These are phyloP conservation scores for Poeciliopsis infans DNA, from an alignment of 2,797 vertebrate species.

Conservation along the genomic window DNA sequence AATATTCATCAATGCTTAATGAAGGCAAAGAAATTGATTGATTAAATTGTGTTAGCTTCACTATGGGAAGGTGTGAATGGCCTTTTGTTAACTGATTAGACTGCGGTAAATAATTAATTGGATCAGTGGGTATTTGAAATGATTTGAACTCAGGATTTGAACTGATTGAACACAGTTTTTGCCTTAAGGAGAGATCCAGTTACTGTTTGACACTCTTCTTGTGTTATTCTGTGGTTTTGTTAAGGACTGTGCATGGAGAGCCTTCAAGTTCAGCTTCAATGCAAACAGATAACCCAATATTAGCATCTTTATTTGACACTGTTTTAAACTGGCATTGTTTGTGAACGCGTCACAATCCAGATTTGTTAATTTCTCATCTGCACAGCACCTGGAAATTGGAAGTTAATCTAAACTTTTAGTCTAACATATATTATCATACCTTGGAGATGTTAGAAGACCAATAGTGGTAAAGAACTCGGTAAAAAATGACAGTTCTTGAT, in stretches of 20 bases:
- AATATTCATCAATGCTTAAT: slow-evolving; percentile 69
- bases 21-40: slow-evolving; percentile 62
- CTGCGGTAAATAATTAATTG: slow-evolving; percentile 60
- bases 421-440: not conserved
- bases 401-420: not conserved
- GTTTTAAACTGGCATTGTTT: not conserved
- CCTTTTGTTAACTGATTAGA: slow-evolving; percentile 71
- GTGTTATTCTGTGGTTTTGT: not conserved
- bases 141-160: slow-evolving; percentile 23
- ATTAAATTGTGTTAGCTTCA: slow-evolving; percentile 63
- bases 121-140: slow-evolving; percentile 32
- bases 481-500: not conserved
- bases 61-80: slow-evolving; percentile 60
- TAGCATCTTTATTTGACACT: not conserved
- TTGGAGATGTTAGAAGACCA: not conserved
- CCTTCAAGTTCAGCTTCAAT: not conserved
- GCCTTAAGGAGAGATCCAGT: slow-evolving; percentile 3
- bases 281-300: not conserved
- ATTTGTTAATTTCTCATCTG: not conserved
- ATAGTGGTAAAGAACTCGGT: not conserved
- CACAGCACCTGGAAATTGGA: not conserved
- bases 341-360: not conserved
- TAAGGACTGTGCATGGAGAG: not conserved
- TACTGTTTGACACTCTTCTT: not conserved
- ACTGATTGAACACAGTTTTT: slow-evolving; percentile 36